A percentile compares a stretch with the other conserved stretches of the same genome.
phyloP scores from a whole-genome alignment of 2,113 vertebrate genomes.

The Gopherus flavomarginatus region DNA sequence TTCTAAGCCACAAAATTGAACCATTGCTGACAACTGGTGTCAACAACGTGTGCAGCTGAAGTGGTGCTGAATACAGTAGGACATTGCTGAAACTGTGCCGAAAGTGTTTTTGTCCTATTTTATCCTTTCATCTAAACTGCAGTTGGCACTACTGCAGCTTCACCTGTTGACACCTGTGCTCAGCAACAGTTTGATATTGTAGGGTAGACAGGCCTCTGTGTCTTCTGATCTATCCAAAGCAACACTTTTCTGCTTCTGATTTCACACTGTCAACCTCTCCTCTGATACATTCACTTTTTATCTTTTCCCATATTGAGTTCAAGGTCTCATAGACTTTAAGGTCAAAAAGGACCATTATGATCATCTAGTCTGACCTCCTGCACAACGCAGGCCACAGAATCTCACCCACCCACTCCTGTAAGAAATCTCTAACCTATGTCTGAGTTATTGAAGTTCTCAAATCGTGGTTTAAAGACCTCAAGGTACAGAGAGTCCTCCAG shows the following conservation, averaged over 20 bases:
- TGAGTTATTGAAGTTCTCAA: too few species aligned
- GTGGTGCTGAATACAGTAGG: neutral
- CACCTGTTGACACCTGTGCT: neutral
- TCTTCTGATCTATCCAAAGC: neutral
- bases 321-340: too few species aligned
- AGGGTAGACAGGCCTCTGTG: rapidly evolving
- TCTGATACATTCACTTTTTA: neutral
- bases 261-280: neutral
- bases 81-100: rapidly evolving
- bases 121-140: neutral
- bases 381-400: too few species aligned
- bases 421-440: too few species aligned
- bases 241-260: neutral
- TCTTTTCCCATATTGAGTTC: neutral
- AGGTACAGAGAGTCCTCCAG: too few species aligned
- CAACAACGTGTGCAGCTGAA: neutral
- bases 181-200: neutral
- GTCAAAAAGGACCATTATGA: too few species aligned
- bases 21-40: rapidly evolving
- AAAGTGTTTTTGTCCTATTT: neutral
- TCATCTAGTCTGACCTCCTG: too few species aligned
- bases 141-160: neutral
- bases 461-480: too few species aligned
- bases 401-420: too few species aligned
- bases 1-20: neutral